Percentiles rank a stretch among this genome's conserved stretches.
Evolutionary conservation across 2,113 vertebrate genomes (phyloP).

Genomic region (Phodopus roborovskii): DNA sequence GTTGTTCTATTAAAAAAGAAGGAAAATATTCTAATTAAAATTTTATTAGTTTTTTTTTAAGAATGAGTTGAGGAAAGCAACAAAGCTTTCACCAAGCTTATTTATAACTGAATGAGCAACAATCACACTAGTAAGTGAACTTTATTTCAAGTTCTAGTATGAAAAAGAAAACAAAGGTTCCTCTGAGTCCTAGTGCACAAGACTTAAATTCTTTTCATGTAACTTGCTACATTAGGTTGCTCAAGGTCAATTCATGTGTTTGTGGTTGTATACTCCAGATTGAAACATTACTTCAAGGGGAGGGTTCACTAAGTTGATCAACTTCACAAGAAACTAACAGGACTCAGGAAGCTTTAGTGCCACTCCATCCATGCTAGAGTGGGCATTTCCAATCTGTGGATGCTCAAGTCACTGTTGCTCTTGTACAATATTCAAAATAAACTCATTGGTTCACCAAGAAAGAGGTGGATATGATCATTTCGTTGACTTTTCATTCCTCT

Average conservation of each 20-base stretch:
- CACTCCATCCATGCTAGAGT: fast-evolving
- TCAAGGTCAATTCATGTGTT: background rate
- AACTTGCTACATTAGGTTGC: background rate
- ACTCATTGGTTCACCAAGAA: background rate
- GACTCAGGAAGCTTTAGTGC: background rate
- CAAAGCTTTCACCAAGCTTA: background rate
- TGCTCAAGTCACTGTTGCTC: too few relatives aligned
- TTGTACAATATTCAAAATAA: background rate
- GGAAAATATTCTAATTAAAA: constrained; percentile 91
- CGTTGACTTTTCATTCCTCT: background rate
- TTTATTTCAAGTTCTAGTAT: background rate
- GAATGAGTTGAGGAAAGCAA: background rate
- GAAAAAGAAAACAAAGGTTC: background rate
- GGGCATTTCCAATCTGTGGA: background rate
- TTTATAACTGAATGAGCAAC: background rate
- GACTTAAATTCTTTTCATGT: background rate
- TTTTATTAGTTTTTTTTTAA: constrained; percentile 94
- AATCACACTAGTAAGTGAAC: background rate
- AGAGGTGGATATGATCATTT: background rate
- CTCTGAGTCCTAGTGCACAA: background rate
- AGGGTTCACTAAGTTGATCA: background rate
- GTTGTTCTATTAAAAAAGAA: constrained; percentile 83
- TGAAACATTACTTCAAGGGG: background rate
- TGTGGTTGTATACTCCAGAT: background rate
- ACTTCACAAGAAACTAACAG: background rate